A percentile compares a stretch with the other conserved stretches of the same genome.
phyloP scores from a whole-genome alignment of 37 sponge, comb jelly and placozoan genomes.

The Halichondria panicea region DNA sequence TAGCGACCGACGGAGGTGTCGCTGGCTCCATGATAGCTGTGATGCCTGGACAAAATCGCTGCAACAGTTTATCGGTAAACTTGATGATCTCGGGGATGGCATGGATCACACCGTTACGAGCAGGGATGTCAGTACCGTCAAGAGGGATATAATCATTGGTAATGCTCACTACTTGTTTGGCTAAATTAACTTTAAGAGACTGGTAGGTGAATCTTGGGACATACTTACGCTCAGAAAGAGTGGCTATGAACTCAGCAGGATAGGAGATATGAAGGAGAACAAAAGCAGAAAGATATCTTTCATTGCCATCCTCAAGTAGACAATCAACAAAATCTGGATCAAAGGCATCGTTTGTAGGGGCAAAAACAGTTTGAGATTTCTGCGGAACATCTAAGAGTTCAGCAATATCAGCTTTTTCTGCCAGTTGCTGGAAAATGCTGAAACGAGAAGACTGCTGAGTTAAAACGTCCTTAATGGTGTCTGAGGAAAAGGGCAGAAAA shows the following conservation, averaged over 20 bases:
- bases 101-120: constrained; percentile 52
- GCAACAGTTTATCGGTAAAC: too few relatives aligned
- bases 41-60: too few relatives aligned
- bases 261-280: constrained; percentile 16
- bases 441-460: background rate
- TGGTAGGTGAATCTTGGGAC: background rate
- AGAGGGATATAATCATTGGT: constrained; percentile 16
- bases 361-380: constrained; percentile 45
- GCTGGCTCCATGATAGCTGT: background rate
- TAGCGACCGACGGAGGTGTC: too few relatives aligned
- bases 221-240: background rate
- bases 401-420: constrained; percentile 1
- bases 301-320: constrained; percentile 7
- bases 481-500: background rate
- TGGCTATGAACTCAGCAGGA: constrained; percentile 30
- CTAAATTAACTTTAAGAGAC: background rate
- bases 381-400: background rate
- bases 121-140: constrained; percentile 19
- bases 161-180: background rate
- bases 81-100: background rate
- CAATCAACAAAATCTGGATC: constrained; percentile 15
- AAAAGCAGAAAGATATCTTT: background rate
- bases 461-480: constrained; percentile 24
- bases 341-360: constrained; percentile 41
- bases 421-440: constrained; percentile 17